A percentile compares a stretch with the other conserved stretches of the same genome.
phyloP scores from a whole-genome alignment of 1,140 invertebrate species.

The Pogonomyrmex barbatus region DNA sequence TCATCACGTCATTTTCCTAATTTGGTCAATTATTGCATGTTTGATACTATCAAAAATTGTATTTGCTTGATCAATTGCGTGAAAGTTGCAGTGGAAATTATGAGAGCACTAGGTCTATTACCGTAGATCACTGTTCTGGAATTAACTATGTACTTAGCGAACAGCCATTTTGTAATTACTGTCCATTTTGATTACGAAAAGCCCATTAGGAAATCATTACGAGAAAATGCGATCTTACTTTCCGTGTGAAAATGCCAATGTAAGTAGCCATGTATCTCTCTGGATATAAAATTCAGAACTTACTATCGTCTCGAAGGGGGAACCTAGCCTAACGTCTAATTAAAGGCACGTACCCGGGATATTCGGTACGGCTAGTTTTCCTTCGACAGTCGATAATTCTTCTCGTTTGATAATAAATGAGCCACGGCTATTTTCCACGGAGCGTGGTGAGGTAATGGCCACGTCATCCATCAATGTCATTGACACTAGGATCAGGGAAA shows the following conservation, averaged over 20 bases:
- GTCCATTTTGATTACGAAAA: constrained; percentile 56
- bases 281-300: neutral
- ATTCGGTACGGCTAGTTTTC: constrained; percentile 4
- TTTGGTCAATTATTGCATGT: neutral
- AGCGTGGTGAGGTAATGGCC: constrained; percentile 18
- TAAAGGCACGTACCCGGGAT: constrained; percentile 15
- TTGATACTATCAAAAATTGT: neutral
- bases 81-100: constrained; percentile 40
- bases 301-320: neutral
- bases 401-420: constrained; percentile 50
- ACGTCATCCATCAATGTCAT: constrained; percentile 55
- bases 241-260: constrained; percentile 36
- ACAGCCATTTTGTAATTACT: constrained; percentile 55
- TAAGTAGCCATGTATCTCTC: neutral
- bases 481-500: constrained; percentile 58
- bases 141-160: constrained; percentile 39
- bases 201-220: constrained; percentile 54
- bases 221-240: constrained; percentile 48
- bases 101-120: neutral
- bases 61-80: constrained; percentile 43
- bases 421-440: constrained; percentile 23
- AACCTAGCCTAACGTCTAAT: constrained; percentile 37
- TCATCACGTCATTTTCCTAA: neutral
- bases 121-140: neutral
- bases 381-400: constrained; percentile 55